Evolutionary conservation across 2,888 invertebrate species (phyloP).

Genomic region (Zygothrica quintamaculata): DNA sequence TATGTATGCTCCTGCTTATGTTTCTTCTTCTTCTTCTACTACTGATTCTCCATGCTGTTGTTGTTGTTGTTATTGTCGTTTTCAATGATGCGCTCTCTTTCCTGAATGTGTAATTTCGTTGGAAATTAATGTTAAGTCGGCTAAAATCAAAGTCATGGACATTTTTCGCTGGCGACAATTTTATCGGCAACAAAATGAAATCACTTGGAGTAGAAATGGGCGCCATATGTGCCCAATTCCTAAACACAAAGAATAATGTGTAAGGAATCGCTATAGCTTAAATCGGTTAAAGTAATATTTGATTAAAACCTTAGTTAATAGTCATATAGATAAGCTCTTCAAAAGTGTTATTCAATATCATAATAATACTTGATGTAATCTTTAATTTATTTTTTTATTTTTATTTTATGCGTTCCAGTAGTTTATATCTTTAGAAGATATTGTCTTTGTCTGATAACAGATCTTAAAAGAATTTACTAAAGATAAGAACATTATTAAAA

Average conservation of each 20-base stretch:
- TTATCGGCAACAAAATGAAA: conserved; percentile 82
- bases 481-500: no score
- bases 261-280: no score
- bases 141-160: conserved; percentile 79
- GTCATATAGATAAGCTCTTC: no score
- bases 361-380: conserved; percentile 1
- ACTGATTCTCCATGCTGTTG: conserved; percentile 25
- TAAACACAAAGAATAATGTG: no score
- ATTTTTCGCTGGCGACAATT: conserved; percentile 82
- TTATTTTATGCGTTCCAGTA: conserved; percentile 12
- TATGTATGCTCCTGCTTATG: conserved; percentile 19
- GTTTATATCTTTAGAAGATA: no score
- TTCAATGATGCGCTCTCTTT: conserved; percentile 35
- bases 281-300: background rate
- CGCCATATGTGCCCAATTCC: conserved; percentile 12
- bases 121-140: conserved; percentile 80
- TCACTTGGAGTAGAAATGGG: conserved; percentile 49
- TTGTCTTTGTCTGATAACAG: conserved; percentile 57
- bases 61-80: conserved; percentile 14
- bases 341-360: conserved; percentile 13
- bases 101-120: conserved; percentile 69
- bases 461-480: conserved; percentile 38
- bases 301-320: no score
- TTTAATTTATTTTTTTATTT: no score
- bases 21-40: no score